phyloP scores from a whole-genome alignment of 2,113 vertebrate species.

The Stictonetta naevosa region DNA sequence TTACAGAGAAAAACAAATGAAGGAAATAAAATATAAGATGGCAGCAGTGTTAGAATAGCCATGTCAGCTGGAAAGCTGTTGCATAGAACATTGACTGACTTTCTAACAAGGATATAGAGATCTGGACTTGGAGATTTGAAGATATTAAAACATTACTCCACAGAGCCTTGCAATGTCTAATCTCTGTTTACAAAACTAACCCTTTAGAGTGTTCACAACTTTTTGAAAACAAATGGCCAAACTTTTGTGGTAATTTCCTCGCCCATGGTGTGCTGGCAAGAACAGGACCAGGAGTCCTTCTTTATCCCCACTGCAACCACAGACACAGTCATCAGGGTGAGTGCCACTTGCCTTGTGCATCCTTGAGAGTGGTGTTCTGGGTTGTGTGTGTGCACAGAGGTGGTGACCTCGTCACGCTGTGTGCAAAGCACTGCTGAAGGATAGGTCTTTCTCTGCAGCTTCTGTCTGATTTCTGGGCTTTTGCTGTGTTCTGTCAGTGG shows the following conservation, averaged over 20 bases:
- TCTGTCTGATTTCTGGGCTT: background rate
- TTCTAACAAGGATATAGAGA: background rate
- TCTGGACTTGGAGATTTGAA: background rate
- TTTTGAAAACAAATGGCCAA: background rate
- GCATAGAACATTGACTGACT: background rate
- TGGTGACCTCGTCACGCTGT: background rate
- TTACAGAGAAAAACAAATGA: background rate
- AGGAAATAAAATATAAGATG: background rate
- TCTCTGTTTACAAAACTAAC: background rate
- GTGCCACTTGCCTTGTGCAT: rapidly evolving
- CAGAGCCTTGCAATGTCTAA: background rate
- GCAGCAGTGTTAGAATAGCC: background rate
- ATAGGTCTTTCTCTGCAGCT: background rate
- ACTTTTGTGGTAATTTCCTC: background rate
- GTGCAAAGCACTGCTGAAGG: background rate
- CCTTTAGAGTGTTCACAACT: background rate
- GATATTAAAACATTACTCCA: background rate
- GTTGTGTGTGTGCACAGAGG: background rate
- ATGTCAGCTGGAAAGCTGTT: background rate
- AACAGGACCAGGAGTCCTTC: background rate
- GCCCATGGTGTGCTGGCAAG: background rate
- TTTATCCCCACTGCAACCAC: background rate
- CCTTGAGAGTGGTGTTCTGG: background rate
- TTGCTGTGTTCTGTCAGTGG: background rate
- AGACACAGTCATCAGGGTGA: background rate